phyloP scores from a whole-genome alignment of 2,888 invertebrate genomes.

The Bembecia ichneumoniformis region DNA sequence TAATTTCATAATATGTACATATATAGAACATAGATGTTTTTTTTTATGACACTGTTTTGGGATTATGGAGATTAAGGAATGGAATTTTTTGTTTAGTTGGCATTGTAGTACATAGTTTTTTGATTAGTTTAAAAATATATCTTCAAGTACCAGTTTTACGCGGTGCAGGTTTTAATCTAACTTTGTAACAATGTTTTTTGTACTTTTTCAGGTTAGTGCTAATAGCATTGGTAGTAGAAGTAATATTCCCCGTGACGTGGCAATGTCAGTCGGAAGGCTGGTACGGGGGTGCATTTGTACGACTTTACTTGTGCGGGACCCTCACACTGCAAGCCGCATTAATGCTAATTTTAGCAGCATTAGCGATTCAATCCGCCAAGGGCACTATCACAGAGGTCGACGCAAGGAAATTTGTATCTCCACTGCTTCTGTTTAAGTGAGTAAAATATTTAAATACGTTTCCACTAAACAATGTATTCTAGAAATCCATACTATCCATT shows the following conservation, averaged over 20 bases:
- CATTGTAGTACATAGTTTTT: too few species aligned
- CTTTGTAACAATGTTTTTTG: too few species aligned
- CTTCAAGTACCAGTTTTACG: too few species aligned
- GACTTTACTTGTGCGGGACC: conserved; percentile 81
- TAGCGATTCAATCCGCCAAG: conserved; percentile 80
- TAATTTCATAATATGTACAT: too few species aligned
- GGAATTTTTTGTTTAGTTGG: too few species aligned
- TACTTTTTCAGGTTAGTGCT: conserved; percentile 74
- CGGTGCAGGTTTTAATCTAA: too few species aligned
- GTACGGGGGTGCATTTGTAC: conserved; percentile 79
- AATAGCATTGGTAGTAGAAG: conserved; percentile 75
- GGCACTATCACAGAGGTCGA: conserved; percentile 85
- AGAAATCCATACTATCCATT: too few species aligned
- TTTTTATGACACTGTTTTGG: too few species aligned
- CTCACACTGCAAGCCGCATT: conserved; percentile 75
- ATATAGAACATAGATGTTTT: too few species aligned
- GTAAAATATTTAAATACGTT: conserved; percentile 16
- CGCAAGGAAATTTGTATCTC: conserved; percentile 79
- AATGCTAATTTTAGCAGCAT: conserved; percentile 75
- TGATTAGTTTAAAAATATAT: too few species aligned
- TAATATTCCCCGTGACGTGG: conserved; percentile 78
- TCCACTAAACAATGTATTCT: too few species aligned
- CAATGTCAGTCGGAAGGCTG: conserved; percentile 79
- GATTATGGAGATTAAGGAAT: too few species aligned
- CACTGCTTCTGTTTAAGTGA: conserved; percentile 80